Evolutionary conservation across 2,888 invertebrate genomes (phyloP).

Genomic region (Dexiosoma caninum): DNA sequence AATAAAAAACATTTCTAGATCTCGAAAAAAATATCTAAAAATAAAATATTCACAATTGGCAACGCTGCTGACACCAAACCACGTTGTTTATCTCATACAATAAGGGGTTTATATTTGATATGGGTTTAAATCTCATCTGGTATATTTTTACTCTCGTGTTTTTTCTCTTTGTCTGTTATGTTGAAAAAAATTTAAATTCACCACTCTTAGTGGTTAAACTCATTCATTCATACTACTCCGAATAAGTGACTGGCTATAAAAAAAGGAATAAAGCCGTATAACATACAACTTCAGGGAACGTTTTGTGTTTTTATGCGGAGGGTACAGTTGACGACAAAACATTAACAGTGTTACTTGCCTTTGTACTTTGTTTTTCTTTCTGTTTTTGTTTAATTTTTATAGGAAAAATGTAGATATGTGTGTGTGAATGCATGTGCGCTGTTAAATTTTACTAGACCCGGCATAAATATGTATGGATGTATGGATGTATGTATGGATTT

Average conservation of each 20-base stretch:
- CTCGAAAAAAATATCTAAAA: too few species aligned
- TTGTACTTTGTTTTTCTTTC: conserved; percentile 36
- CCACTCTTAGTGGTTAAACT: conserved; percentile 14
- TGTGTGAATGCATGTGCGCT: conserved; percentile 48
- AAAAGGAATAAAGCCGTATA: conserved; percentile 72
- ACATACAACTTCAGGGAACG: conserved; percentile 63
- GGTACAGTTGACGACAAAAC: conserved; percentile 75
- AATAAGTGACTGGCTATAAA: conserved; percentile 56
- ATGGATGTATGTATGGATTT: too few species aligned
- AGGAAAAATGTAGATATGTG: conserved; percentile 46
- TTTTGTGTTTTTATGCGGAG: conserved; percentile 58
- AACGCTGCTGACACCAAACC: not conserved
- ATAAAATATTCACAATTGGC: too few species aligned
- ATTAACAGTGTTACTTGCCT: conserved; percentile 63
- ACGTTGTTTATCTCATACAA: not conserved
- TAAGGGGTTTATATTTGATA: not conserved
- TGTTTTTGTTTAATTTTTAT: conserved; percentile 38
- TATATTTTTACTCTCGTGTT: not conserved
- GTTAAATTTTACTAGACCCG: conserved; percentile 38
- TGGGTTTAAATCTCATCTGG: not conserved
- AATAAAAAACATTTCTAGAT: too few species aligned
- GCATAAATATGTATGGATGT: conserved; percentile 15
- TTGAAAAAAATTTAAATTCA: conserved; percentile 1
- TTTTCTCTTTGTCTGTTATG: conserved; percentile 38
- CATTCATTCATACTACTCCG: conserved; percentile 43